Base-by-base conservation (phyloP, 2,797 vertebrate genomes). In the Euthynnus affinis region DNA sequence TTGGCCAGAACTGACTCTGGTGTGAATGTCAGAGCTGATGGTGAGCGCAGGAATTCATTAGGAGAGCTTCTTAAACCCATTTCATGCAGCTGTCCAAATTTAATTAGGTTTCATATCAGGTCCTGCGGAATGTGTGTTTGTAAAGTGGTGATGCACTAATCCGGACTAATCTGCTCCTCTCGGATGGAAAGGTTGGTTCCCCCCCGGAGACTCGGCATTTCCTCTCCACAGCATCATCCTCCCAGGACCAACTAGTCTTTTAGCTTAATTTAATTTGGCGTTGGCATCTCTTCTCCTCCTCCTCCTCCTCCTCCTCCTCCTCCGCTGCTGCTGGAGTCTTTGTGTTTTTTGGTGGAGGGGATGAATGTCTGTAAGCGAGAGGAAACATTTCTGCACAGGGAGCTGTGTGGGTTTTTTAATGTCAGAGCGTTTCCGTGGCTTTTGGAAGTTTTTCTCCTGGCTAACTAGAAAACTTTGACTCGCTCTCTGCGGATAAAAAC, bases 51-150 rank as follows among this genome's bases (percentile, higher is more conserved):
- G 67, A 76, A 55, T 84, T 74, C 75, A 79, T 81, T 76, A 51
- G 51, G 5, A 51, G 53, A 23, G 25, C 60, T 34, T 67, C 59
- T 55, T 71, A 76, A 86, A 60, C 61, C 76, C 37, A 77, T 84
- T 86, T 86, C 81, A 83, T 76, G 58, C 64, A 56, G 71, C 77
- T 56, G 69, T 85, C 80, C 60, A 73, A 32, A 81, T 84, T 86
- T 80, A 82, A 90, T 90, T 85, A 83, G 65, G 57, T 83, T 88
- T 74, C 40, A 58, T 70, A 73, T 80, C 71, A 44, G 64, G 46
- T 80, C 58, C 66, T 62, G 51, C 32, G 22, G 73, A 80, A 62
- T 0, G 71, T 64, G 44, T 78, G 72, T 85, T 81, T 69, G 71
- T 46, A 64, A 56, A 56, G 68, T 42, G 52, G 53, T 1, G 67